Base-by-base conservation (phyloP, 2,797 vertebrate genomes). In the Ceryle rudis region DNA sequence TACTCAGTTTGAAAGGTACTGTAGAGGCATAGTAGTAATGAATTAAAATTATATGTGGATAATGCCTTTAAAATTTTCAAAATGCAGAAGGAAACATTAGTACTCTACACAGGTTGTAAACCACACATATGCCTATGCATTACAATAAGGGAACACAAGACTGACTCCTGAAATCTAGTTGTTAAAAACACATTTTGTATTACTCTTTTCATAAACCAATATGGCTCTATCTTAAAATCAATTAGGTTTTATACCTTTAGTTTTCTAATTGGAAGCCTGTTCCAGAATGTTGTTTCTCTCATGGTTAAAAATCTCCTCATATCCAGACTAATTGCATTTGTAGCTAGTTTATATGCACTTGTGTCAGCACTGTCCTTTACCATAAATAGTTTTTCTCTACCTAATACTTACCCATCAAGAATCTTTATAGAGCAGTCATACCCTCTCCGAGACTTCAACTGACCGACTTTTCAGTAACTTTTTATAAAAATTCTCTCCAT, bases 381-480 rank as follows among this genome's bases (percentile, higher is more conserved):
- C 95, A 93, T 93, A 97, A 97, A 96, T 96, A 97, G 73, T 61
- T 96, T 90, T 91, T 87, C 49, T 26, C 81, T 96, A 96, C 93
- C 92, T 89, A 89, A 89, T 90, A 55, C 78, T 93, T 81, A 77
- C 41, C 78, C 81, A 0, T 93, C 83, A 93, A 95, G 67, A 81
- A 94, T 93, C 90, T 95, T 96, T 90, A 89, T 7, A 87, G 41
- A 92, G 74, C 54, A 84, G 85, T 90, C 80, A 86, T 60, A 90
- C 93, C 81, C 71, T 94, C 64, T 67, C 67, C 67, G 42, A 89
- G 74, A 52, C 60, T 95, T 92, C 89, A 67, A 91, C 71, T 91
- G 73, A 73, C 55, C 86, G 73, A 66, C 33, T 88, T 83, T 96
- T 87, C 26, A 69, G 57, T 33, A 85, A 52, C 22, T 52, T 79